These are phyloP conservation scores for Timandra comae DNA, from an alignment of 2,888 invertebrate genomes.

Conservation along the genomic window DNA sequence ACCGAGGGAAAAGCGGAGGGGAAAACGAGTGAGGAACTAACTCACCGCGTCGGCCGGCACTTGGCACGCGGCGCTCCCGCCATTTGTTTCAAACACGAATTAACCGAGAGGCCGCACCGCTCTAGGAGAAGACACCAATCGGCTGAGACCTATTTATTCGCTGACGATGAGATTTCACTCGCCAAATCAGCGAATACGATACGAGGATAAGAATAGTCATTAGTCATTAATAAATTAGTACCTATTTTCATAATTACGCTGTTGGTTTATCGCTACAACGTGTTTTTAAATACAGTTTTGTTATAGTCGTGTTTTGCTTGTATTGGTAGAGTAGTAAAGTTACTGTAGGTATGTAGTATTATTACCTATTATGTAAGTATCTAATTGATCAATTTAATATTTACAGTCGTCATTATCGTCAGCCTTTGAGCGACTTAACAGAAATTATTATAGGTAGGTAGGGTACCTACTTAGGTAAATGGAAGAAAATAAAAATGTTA, in stretches of 20 bases:
- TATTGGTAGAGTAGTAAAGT: too few relatives aligned
- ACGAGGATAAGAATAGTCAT: conserved; percentile 7
- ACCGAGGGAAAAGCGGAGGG: conserved; percentile 59
- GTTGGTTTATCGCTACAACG: too few relatives aligned
- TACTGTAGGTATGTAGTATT: too few relatives aligned
- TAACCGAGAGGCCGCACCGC: conserved; percentile 53
- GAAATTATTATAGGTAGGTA: too few relatives aligned
- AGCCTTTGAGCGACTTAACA: too few relatives aligned
- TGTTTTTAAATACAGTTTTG: too few relatives aligned
- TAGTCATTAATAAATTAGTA: conserved; percentile 6
- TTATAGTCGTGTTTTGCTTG: too few relatives aligned
- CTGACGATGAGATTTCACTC: conserved; percentile 19
- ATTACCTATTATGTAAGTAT: too few relatives aligned
- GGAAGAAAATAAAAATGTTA: too few relatives aligned
- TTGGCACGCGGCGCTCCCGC: conserved; percentile 32
- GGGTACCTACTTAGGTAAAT: too few relatives aligned
- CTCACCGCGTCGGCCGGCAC: conserved; percentile 35
- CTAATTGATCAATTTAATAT: too few relatives aligned
- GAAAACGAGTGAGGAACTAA: conserved; percentile 54
- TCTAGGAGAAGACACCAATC: conserved; percentile 47
- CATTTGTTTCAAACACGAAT: conserved; percentile 48
- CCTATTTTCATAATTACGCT: neutral
- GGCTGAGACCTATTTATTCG: conserved; percentile 31
- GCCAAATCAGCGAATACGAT: conserved; percentile 20
- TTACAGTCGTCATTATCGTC: too few relatives aligned